phyloP scores from a whole-genome alignment of 2,113 vertebrate species.

The Merops nubicus region DNA sequence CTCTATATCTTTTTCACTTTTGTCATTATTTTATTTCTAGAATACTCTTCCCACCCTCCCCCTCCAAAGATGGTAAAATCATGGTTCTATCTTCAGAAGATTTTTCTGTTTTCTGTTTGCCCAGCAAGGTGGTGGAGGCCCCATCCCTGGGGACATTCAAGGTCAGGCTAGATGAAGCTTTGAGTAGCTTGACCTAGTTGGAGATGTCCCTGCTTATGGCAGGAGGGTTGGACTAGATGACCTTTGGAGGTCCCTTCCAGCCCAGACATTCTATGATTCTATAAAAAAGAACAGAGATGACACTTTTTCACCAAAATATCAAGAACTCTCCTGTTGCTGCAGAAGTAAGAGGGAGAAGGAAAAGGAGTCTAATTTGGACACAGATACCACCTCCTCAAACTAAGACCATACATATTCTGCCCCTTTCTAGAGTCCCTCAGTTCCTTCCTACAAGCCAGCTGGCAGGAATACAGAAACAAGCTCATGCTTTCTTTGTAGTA shows the following conservation, averaged over 20 bases:
- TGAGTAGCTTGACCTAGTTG: too few relatives aligned
- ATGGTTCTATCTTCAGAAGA: too few relatives aligned
- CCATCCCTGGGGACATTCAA: too few relatives aligned
- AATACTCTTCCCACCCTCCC: neutral
- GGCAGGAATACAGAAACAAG: neutral
- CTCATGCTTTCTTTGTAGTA: neutral
- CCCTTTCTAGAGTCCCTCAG: fast-evolving
- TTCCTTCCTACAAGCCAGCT: neutral
- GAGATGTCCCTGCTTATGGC: too few relatives aligned
- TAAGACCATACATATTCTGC: fast-evolving
- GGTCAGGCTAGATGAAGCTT: too few relatives aligned
- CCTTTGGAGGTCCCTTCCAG: too few relatives aligned
- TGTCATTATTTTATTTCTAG: neutral
- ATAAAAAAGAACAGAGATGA: neutral
- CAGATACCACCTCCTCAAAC: neutral
- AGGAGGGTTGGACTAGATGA: too few relatives aligned
- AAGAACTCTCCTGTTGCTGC: neutral
- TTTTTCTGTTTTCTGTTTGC: too few relatives aligned
- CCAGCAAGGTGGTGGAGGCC: too few relatives aligned
- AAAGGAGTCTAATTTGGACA: neutral
- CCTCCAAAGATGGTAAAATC: neutral
- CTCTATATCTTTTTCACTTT: neutral
- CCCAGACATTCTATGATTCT: too few relatives aligned
- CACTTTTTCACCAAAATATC: neutral
- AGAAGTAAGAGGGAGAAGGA: neutral